These are phyloP conservation scores for Sebastes cheni DNA, from an alignment of 2,797 vertebrate genomes.

Conservation along the genomic window DNA sequence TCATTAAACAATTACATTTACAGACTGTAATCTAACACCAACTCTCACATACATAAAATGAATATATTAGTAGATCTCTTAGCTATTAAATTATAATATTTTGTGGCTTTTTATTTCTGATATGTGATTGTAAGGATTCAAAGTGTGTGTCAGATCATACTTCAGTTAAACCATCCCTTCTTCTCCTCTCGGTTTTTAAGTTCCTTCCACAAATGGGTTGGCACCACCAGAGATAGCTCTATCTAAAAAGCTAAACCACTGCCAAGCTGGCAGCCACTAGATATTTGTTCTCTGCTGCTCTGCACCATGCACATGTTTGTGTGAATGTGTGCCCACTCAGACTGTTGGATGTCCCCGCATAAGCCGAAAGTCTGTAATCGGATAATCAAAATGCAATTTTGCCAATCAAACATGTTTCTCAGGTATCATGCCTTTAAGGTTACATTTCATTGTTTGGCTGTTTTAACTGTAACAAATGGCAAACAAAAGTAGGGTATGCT, in stretches of 20 bases:
- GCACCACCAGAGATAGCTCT: constrained; percentile 59
- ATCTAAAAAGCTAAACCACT: constrained; percentile 53
- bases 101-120: constrained; percentile 4
- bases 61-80: background rate
- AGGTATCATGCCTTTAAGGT: constrained; percentile 23
- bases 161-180: constrained; percentile 18
- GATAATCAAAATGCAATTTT: constrained; percentile 53
- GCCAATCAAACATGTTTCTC: constrained; percentile 31
- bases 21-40: background rate
- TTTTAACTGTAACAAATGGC: constrained; percentile 43
- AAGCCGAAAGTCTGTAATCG: constrained; percentile 46
- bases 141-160: constrained; percentile 21
- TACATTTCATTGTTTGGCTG: constrained; percentile 22
- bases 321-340: constrained; percentile 67
- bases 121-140: background rate
- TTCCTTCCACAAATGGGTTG: constrained; percentile 65
- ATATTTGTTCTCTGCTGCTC: constrained; percentile 70
- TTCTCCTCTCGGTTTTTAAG: constrained; percentile 32
- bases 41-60: background rate
- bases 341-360: constrained; percentile 50
- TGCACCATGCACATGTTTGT: constrained; percentile 67
- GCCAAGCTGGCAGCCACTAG: constrained; percentile 70
- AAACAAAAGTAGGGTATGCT: constrained; percentile 57
- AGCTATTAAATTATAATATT: background rate
- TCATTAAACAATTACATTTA: constrained; percentile 11